Conservation (phyloP, 2,113 vertebrate genomes). For the Indicator maculatus region DNA sequence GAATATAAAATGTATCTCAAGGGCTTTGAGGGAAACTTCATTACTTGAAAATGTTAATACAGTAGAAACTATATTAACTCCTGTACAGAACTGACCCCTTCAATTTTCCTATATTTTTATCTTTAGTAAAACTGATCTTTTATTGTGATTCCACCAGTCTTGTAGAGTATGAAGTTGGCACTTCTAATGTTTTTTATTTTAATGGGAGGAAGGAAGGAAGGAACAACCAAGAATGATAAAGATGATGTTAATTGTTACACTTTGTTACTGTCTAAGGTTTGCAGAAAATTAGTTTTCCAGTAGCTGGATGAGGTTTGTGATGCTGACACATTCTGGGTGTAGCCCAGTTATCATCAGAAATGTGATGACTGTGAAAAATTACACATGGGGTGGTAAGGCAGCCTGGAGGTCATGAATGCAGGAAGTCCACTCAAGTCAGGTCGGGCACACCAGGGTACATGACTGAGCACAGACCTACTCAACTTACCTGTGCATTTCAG, state of each 20-base stretch:
- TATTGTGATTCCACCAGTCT: not conserved
- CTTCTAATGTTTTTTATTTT: not conserved
- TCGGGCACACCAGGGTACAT: not conserved
- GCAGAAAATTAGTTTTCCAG: not conserved
- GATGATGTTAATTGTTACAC: not conserved
- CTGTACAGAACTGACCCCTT: no score
- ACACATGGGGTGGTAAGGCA: not conserved
- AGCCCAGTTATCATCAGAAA: constrained; percentile 10
- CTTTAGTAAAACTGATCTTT: not conserved
- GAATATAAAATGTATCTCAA: not conserved
- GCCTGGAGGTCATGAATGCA: not conserved
- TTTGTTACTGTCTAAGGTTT: not conserved
- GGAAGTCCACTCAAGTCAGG: not conserved
- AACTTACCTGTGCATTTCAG: not conserved
- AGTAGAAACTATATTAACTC: not conserved
- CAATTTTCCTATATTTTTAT: not conserved
- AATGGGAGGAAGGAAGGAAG: not conserved
- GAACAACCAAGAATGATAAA: not conserved
- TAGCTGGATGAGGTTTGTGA: not conserved
- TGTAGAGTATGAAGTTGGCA: not conserved
- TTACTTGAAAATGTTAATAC: not conserved
- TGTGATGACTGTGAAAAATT: constrained; percentile 12
- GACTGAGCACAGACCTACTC: not conserved
- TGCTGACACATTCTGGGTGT: not conserved
- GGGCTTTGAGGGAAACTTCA: not conserved